Conservation (phyloP, 1,140 invertebrate genomes). For the Zeugodacus cucurbitae region DNA sequence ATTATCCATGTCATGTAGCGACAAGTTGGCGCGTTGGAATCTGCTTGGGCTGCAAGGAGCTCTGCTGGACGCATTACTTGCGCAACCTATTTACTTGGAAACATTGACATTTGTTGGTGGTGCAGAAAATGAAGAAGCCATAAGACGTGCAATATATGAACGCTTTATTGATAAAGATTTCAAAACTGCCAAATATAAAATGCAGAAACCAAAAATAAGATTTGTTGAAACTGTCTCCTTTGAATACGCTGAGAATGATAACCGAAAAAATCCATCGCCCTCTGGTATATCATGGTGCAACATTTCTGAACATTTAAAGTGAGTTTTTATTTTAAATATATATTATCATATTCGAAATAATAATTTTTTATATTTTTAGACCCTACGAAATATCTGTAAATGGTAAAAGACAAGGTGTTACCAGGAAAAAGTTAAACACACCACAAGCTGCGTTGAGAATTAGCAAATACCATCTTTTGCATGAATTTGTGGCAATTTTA, state of each 20-base stretch:
- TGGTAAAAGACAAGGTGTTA: conserved; percentile 83
- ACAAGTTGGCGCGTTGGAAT: conserved; percentile 92
- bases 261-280: conserved; percentile 68
- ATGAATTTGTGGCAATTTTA: conserved; percentile 69
- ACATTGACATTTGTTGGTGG: conserved; percentile 78
- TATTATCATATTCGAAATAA: background rate
- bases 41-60: conserved; percentile 85
- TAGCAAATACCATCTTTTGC: conserved; percentile 74
- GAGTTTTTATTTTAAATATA: background rate
- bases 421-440: conserved; percentile 75
- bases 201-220: conserved; percentile 55
- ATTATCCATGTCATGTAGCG: conserved; percentile 90
- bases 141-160: conserved; percentile 74
- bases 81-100: conserved; percentile 75
- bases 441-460: conserved; percentile 70
- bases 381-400: conserved; percentile 79
- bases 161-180: conserved; percentile 65
- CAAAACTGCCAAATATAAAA: conserved; percentile 43
- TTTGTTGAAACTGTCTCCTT: conserved; percentile 67
- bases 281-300: conserved; percentile 73
- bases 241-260: conserved; percentile 63
- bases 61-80: conserved; percentile 77
- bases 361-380: conserved; percentile 62
- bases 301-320: conserved; percentile 65
- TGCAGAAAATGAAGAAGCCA: conserved; percentile 71